Percentiles rank a stretch among this genome's conserved stretches.
Evolutionary conservation across 2,888 invertebrate species (phyloP).

Genomic region (Melinaea menophilus): DNA sequence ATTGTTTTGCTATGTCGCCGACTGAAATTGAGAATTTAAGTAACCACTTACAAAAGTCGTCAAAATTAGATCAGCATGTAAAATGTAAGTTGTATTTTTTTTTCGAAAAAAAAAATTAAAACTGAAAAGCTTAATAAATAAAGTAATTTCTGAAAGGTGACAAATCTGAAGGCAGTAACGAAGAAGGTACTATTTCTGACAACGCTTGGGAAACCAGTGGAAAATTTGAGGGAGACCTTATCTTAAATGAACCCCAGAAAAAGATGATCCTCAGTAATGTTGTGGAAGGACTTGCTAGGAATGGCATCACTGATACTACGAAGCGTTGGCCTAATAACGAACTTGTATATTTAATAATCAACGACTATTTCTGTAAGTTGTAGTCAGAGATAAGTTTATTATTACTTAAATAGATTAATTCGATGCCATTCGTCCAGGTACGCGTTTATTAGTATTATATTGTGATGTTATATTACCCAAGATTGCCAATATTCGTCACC

Average conservation of each 20-base stretch:
- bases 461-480: too few relatives aligned
- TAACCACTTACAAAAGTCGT: slow-evolving; percentile 61
- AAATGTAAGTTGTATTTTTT: slow-evolving; percentile 55
- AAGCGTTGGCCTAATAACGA: slow-evolving; percentile 72
- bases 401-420: too few relatives aligned
- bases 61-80: slow-evolving; percentile 62
- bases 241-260: slow-evolving; percentile 67
- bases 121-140: neutral
- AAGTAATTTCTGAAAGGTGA: slow-evolving; percentile 39
- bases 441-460: too few relatives aligned
- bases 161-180: slow-evolving; percentile 49
- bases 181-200: slow-evolving; percentile 59
- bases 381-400: neutral
- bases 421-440: too few relatives aligned
- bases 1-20: slow-evolving; percentile 57
- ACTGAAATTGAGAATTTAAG: slow-evolving; percentile 67
- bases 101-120: neutral
- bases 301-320: slow-evolving; percentile 63
- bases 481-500: too few relatives aligned
- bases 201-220: slow-evolving; percentile 74
- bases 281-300: slow-evolving; percentile 64
- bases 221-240: slow-evolving; percentile 74
- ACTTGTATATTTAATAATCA: slow-evolving; percentile 66
- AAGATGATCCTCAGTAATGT: slow-evolving; percentile 62
- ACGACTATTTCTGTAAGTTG: slow-evolving; percentile 68